Conservation (phyloP, 2,888 invertebrate species). For the Metallyticus violacea region DNA sequence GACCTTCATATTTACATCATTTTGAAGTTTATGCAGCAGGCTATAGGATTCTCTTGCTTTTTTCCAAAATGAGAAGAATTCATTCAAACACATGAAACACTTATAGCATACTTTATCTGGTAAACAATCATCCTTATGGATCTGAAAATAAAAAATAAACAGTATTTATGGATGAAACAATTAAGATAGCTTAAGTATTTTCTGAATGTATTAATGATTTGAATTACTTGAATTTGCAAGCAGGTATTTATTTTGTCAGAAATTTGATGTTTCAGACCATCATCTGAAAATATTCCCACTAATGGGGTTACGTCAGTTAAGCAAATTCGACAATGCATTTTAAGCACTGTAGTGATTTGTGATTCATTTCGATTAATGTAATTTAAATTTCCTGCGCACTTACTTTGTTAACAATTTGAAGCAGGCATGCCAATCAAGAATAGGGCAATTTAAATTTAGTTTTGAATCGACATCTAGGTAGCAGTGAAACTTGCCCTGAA, state of each 20-base stretch:
- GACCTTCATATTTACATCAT: not conserved
- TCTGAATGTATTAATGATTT: not conserved
- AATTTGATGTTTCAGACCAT: not conserved
- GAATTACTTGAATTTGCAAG: not conserved
- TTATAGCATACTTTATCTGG: not conserved
- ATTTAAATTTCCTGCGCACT: not conserved
- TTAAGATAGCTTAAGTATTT: not conserved
- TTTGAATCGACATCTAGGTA: not conserved
- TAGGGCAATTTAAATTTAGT: too few species aligned
- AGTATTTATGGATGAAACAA: too few species aligned
- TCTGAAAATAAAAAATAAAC: not conserved
- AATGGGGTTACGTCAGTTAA: not conserved
- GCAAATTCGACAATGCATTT: not conserved
- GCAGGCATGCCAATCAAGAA: not conserved
- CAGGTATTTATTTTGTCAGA: not conserved
- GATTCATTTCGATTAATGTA: not conserved
- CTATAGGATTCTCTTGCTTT: not conserved
- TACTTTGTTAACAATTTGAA: not conserved
- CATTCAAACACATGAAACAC: not conserved
- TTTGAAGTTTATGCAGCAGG: not conserved
- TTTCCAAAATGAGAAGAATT: not conserved
- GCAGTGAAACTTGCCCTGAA: not conserved
- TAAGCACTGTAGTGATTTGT: not conserved
- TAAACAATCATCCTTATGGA: not conserved
- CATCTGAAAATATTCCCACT: not conserved